A percentile compares a stretch with the other conserved stretches of the same genome.
These are phyloP conservation scores for Cheilosia pagana DNA, from an alignment of 2,888 invertebrate genomes.

Conservation along the genomic window DNA sequence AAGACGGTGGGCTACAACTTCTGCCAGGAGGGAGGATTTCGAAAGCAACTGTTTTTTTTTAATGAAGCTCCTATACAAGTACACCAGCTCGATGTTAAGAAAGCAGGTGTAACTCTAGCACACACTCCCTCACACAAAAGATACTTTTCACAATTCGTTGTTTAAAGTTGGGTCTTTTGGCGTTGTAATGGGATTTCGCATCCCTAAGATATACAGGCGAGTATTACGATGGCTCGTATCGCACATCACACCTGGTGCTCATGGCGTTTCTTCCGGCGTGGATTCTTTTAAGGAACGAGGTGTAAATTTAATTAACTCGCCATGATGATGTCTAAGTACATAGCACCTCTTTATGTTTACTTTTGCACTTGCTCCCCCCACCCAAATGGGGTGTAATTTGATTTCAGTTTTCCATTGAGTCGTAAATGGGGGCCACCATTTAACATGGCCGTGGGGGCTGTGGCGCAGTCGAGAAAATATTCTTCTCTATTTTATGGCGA, in stretches of 20 bases:
- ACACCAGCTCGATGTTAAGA: too few species aligned
- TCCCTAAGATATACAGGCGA: conserved; percentile 23
- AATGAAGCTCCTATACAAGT: too few species aligned
- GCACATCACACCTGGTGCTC: conserved; percentile 46
- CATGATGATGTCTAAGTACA: conserved; percentile 72
- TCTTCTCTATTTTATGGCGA: conserved; percentile 52
- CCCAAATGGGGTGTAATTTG: conserved; percentile 69
- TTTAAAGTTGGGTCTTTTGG: conserved; percentile 49
- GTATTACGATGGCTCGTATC: conserved; percentile 29
- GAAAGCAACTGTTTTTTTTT: too few species aligned
- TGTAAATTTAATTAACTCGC: conserved; percentile 75
- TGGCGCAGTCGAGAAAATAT: conserved; percentile 28
- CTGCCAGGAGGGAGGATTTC: background rate
- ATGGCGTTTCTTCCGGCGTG: conserved; percentile 50
- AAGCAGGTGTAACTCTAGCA: too few species aligned
- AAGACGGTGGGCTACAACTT: conserved; percentile 7
- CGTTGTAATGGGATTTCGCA: conserved; percentile 56
- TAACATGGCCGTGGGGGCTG: conserved; percentile 50
- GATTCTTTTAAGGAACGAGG: conserved; percentile 67
- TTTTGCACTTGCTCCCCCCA: conserved; percentile 61
- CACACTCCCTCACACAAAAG: conserved; percentile 16
- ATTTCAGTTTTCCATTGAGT: conserved; percentile 66
- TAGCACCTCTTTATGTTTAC: conserved; percentile 71
- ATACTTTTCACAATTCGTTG: conserved; percentile 1
- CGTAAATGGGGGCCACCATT: conserved; percentile 64